Evolutionary conservation across 1,140 invertebrate species (phyloP).

Genomic region (Tetraneura akinire): DNA sequence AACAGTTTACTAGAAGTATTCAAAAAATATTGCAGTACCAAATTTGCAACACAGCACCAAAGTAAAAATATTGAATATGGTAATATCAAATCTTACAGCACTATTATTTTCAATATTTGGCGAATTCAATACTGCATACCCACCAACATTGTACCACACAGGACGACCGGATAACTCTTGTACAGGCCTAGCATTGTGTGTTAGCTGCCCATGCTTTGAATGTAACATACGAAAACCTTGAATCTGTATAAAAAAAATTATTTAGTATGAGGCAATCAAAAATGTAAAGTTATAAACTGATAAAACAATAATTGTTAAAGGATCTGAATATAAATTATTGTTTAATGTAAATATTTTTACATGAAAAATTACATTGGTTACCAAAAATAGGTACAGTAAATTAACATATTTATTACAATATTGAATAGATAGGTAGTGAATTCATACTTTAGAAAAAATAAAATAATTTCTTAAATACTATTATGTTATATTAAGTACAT

Average conservation of each 20-base stretch:
- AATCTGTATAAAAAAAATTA: slow-evolving; percentile 68
- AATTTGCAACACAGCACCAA: not conserved
- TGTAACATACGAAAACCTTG: slow-evolving; percentile 73
- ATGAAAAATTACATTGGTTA: too few relatives aligned
- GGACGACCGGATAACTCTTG: slow-evolving; percentile 70
- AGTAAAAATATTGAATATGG: not conserved
- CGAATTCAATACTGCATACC: not conserved
- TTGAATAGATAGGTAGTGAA: not conserved
- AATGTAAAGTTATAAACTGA: too few relatives aligned
- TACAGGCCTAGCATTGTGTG: slow-evolving; percentile 76
- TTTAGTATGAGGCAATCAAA: too few relatives aligned
- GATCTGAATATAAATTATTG: too few relatives aligned
- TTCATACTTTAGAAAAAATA: too few relatives aligned
- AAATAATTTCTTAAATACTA: too few relatives aligned
- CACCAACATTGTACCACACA: slow-evolving; percentile 55
- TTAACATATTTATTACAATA: too few relatives aligned
- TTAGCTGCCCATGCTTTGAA: slow-evolving; percentile 67
- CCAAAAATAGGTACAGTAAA: too few relatives aligned
- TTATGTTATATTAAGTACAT: too few relatives aligned
- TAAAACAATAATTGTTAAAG: too few relatives aligned
- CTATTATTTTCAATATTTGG: not conserved
- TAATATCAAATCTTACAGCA: not conserved
- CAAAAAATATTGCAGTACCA: too few relatives aligned
- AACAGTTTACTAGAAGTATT: not conserved
- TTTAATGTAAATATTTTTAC: too few relatives aligned